A percentile compares a stretch with the other conserved stretches of the same genome.
Evolutionary conservation across 1,140 invertebrate genomes (phyloP).

Genomic region (Zaprionus inermis): DNA sequence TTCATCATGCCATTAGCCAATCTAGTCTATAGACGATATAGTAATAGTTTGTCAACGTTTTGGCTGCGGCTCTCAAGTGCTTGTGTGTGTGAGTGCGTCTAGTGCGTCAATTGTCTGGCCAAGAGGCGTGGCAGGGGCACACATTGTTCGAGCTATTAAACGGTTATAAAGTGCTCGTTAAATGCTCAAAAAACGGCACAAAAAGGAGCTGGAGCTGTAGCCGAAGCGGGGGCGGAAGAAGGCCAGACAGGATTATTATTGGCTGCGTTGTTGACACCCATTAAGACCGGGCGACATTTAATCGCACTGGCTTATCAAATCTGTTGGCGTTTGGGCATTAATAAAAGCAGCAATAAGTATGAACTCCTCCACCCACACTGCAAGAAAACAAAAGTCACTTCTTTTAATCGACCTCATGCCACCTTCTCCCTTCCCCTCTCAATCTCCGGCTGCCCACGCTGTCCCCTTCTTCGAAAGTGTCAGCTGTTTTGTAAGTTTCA

Average conservation of each 20-base stretch:
- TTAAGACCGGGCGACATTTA: conserved; percentile 77
- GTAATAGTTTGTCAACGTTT: conserved; percentile 49
- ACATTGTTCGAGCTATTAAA: conserved; percentile 79
- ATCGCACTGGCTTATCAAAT: conserved; percentile 78
- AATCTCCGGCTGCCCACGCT: not conserved
- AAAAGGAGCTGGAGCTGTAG: conserved; percentile 4
- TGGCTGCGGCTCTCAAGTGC: conserved; percentile 19
- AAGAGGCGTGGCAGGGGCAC: conserved; percentile 7
- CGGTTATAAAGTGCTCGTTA: conserved; percentile 80
- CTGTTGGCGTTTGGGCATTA: conserved; percentile 68
- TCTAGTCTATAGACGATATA: conserved; percentile 22
- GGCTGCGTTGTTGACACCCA: conserved; percentile 71
- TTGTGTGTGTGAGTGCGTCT: conserved; percentile 44
- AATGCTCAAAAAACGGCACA: conserved; percentile 61
- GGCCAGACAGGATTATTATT: conserved; percentile 62
- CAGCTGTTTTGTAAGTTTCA: conserved; percentile 56
- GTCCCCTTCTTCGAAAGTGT: conserved; percentile 17
- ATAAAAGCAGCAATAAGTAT: conserved; percentile 64
- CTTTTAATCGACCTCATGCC: not conserved
- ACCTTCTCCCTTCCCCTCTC: not conserved
- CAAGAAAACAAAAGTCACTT: not conserved
- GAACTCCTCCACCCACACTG: not conserved
- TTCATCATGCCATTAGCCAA: conserved; percentile 78
- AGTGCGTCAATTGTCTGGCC: conserved; percentile 57
- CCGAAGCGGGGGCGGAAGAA: not conserved